Conservation (phyloP, 2,113 vertebrate genomes). For the Dolichallabes microphthalmus region DNA sequence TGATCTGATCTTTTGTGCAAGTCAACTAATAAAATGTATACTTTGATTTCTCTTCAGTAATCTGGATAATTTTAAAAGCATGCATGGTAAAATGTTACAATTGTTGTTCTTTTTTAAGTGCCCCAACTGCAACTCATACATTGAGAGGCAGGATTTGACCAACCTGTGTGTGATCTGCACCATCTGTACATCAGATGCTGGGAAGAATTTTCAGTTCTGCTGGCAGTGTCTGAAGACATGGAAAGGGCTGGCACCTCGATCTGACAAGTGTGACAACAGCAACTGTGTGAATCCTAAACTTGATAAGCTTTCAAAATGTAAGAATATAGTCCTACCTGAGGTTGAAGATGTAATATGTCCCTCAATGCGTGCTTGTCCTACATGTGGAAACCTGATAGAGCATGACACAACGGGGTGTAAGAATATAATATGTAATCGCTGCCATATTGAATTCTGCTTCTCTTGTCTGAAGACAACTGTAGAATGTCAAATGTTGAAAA, state of each 20-base stretch:
- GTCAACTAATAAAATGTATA: background rate
- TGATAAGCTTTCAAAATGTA: slow-evolving; percentile 53
- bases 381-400: slow-evolving; percentile 67
- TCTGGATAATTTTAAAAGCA: background rate
- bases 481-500: slow-evolving; percentile 52
- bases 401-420: slow-evolving; percentile 71
- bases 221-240: slow-evolving; percentile 72
- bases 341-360: slow-evolving; percentile 57
- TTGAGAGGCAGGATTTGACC: slow-evolving; percentile 62
- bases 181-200: slow-evolving; percentile 55
- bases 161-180: slow-evolving; percentile 67
- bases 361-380: slow-evolving; percentile 71
- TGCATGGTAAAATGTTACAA: background rate
- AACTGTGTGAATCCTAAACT: slow-evolving; percentile 63
- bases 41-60: slow-evolving; percentile 7
- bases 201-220: slow-evolving; percentile 56
- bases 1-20: background rate
- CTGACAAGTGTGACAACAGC: slow-evolving; percentile 64
- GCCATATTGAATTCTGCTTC: slow-evolving; percentile 74
- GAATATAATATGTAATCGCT: slow-evolving; percentile 71
- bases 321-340: background rate
- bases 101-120: slow-evolving; percentile 58
- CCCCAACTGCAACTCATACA: slow-evolving; percentile 62
- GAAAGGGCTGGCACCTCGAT: slow-evolving; percentile 64
- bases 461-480: slow-evolving; percentile 68